These are phyloP conservation scores for Peromyscus leucopus DNA, from an alignment of 2,113 vertebrate genomes.

Conservation along the genomic window DNA sequence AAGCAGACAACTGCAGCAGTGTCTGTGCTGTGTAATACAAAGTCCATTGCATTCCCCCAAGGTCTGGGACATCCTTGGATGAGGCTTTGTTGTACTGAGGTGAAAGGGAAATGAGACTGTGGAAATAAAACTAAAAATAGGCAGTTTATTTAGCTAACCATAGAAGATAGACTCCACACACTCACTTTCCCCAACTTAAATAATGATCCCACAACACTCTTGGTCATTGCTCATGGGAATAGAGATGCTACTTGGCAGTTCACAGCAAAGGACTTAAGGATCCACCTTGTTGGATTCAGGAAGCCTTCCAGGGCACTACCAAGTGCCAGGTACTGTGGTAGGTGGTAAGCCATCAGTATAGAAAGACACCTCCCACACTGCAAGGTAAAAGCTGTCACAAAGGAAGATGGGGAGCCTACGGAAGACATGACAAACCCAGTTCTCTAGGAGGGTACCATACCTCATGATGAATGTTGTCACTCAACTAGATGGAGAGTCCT, in stretches of 20 bases:
- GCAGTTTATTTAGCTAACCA: background rate
- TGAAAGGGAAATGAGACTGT: background rate
- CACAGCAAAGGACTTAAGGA: background rate
- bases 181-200: background rate
- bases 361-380: background rate
- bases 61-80: constrained; percentile 1
- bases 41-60: constrained; percentile 19
- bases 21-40: constrained; percentile 32
- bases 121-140: constrained; percentile 27
- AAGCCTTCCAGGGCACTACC: background rate
- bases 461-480: background rate
- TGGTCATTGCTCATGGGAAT: background rate
- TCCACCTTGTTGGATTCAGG: background rate
- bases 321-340: accelerated
- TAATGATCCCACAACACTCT: background rate
- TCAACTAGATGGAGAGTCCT: background rate
- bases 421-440: background rate
- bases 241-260: background rate
- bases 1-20: background rate
- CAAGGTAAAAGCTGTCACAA: background rate
- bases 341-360: background rate
- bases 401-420: background rate
- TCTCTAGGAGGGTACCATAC: background rate
- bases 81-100: background rate
- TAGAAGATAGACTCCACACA: background rate